Evolutionary conservation across 37 sponge, comb jelly and placozoan genomes (phyloP).

Genomic region (Tethya wilhelma): DNA sequence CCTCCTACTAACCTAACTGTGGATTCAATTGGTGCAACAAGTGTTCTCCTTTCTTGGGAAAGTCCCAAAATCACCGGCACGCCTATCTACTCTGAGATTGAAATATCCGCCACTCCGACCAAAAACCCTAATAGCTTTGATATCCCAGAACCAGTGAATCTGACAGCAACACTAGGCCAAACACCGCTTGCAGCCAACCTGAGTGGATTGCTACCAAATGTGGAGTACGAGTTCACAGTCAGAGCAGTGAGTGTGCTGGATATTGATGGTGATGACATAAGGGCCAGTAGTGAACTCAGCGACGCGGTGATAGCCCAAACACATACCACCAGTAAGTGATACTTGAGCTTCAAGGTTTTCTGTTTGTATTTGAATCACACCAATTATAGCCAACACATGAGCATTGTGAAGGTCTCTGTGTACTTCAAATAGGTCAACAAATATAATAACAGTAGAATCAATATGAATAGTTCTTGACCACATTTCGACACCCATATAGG

Average conservation of each 20-base stretch:
- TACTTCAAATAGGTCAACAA: too few relatives aligned
- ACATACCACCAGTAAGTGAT: conserved; percentile 1
- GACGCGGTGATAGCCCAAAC: not conserved
- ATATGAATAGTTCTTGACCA: too few relatives aligned
- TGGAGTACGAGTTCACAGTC: conserved; percentile 12
- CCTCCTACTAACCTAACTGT: conserved; percentile 2
- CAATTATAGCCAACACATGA: too few relatives aligned
- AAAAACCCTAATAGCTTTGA: not conserved
- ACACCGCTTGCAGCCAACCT: not conserved
- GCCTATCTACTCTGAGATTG: not conserved
- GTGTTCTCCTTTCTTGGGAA: conserved; percentile 5
- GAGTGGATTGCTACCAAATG: conserved; percentile 5
- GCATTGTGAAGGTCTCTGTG: too few relatives aligned
- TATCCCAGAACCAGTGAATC: too few relatives aligned
- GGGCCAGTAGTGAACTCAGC: not conserved
- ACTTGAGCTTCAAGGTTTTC: not conserved
- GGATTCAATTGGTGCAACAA: conserved; percentile 9
- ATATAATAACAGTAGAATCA: too few relatives aligned
- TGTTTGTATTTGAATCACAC: not conserved
- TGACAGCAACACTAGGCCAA: not conserved
- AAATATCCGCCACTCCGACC: not conserved
- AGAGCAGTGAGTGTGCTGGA: conserved; percentile 1
- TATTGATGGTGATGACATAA: not conserved
- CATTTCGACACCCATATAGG: too few relatives aligned
- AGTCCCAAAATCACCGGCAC: not conserved